Evolutionary conservation across 1,140 invertebrate species (phyloP).

Genomic region (Platyscapa corneri): DNA sequence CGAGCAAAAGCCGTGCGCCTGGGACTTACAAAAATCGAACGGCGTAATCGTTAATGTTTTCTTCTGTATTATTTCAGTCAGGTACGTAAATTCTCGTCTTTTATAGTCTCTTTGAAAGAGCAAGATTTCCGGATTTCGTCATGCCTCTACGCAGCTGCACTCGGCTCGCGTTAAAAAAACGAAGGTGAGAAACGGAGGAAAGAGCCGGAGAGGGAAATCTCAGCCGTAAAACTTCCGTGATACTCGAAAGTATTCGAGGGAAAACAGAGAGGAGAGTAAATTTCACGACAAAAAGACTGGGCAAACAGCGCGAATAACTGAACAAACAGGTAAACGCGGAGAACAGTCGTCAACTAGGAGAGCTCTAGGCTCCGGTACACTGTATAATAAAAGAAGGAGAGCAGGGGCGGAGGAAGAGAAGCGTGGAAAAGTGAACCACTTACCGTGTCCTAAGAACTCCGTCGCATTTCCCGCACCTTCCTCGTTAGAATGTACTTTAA

Average conservation of each 20-base stretch:
- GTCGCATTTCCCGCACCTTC: background rate
- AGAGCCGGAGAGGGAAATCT: background rate
- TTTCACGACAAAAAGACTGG: slow-evolving; percentile 4
- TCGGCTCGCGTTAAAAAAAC: background rate
- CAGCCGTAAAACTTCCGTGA: background rate
- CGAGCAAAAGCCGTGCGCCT: too few species aligned
- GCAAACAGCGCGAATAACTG: slow-evolving; percentile 15
- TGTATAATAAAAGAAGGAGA: background rate
- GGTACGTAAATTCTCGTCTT: too few species aligned
- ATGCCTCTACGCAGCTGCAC: too few species aligned
- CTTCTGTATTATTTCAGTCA: too few species aligned
- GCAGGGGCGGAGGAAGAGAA: too few species aligned
- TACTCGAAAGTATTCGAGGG: background rate
- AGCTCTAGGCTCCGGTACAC: too few species aligned
- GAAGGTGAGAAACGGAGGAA: background rate
- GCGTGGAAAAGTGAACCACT: background rate
- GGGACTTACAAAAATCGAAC: too few species aligned
- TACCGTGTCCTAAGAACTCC: slow-evolving; percentile 9
- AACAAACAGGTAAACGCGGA: background rate
- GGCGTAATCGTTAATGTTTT: too few species aligned
- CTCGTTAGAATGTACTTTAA: slow-evolving; percentile 14
- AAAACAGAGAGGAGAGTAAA: background rate
- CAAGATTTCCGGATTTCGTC: too few species aligned
- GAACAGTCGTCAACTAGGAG: background rate
- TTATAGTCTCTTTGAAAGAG: too few species aligned